These are phyloP conservation scores for Phenganax subtilis DNA, from an alignment of 92 coral and sea anemone species.

Conservation along the genomic window DNA sequence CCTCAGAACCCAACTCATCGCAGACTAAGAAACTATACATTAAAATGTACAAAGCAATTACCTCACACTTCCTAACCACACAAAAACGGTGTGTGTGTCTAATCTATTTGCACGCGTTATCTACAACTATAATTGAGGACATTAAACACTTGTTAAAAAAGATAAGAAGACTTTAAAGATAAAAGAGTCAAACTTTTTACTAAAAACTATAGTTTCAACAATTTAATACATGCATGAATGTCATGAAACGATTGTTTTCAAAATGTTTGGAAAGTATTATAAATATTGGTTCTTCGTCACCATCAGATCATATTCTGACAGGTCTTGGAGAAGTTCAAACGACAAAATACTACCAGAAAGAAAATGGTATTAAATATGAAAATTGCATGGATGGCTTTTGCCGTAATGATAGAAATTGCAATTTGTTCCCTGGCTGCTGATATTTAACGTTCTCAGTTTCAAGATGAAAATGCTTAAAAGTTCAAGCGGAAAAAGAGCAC, in stretches of 20 bases:
- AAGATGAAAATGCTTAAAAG: background rate
- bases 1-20: too few relatives aligned
- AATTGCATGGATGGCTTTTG: background rate
- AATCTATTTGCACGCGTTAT: too few relatives aligned
- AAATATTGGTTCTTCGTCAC: background rate
- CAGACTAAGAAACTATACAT: too few relatives aligned
- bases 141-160: too few relatives aligned
- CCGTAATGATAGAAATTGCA: background rate
- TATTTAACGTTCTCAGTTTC: background rate
- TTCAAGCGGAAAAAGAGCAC: background rate
- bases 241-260: background rate
- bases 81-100: too few relatives aligned
- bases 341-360: background rate
- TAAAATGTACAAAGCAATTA: too few relatives aligned
- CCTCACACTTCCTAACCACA: too few relatives aligned
- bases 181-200: too few relatives aligned
- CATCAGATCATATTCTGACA: background rate
- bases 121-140: too few relatives aligned
- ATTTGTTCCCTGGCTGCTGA: background rate
- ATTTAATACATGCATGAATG: too few relatives aligned
- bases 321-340: background rate
- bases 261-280: background rate
- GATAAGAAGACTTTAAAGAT: background rate
- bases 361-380: background rate
- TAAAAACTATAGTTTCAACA: too few relatives aligned